Evolutionary conservation across 2,888 invertebrate species (phyloP), one percentile per base, ranked within the genome.

Genomic region (Schizaphis graminum): DNA sequence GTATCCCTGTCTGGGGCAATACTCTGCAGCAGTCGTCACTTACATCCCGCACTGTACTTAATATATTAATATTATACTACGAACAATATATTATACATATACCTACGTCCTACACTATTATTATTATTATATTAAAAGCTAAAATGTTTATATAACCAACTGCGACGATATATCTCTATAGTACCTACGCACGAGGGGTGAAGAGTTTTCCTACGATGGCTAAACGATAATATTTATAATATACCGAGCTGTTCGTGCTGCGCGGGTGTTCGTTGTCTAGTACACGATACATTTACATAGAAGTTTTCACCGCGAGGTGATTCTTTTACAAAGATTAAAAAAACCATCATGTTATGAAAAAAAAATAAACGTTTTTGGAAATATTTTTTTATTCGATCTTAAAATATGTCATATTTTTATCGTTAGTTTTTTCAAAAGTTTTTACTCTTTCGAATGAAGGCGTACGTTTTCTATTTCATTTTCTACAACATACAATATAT

Each of bases 1-100:
- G 35, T 41, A 84, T 85, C 93, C 85, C 93, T 90, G 89, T 85
- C 93, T 61, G 89, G 77, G 77, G 77, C 93, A 89, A 89, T 47
- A 61, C 49, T 28, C 87, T 26, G 91, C 21, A 35, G 77, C 35
- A 35, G 35, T 77, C 77, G 35, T 77, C 35, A 35, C 16, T 67
- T 67, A 7, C n/a, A 67, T 16, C 67, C 16, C 35, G 8, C 77
- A 35, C 35, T 21, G 77, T 77, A 67, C 77, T 8, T 77, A 77
- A 21, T 77, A 77, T 35, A 77, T 35, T 77, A 67, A 35, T 67
- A 67, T 16, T 67, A 35, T 21, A 77, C 35, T 35, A 77, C 0
- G 35, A 77, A 3, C 21, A 35, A 21, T 21, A 77, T 77, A 8
- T 21, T 77, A 77, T 11, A 28, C 3, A 0, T 16, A 0, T 16